Base-by-base conservation (phyloP, 2,113 vertebrate genomes). In the Trematocara variabile region DNA sequence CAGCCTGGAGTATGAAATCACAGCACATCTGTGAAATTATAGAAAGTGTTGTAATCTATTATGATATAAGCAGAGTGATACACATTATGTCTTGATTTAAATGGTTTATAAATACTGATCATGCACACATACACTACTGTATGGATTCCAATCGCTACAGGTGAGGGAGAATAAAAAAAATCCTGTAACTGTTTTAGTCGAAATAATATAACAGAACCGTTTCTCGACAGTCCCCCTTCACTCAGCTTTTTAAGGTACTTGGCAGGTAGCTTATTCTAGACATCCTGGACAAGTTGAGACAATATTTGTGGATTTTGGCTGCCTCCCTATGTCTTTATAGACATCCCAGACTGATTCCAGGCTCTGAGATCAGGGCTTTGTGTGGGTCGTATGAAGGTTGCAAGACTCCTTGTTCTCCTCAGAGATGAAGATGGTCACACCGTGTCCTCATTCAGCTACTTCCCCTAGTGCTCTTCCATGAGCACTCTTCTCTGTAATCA, bases 1-100 rank as follows among this genome's bases (percentile, higher is more conserved):
- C 60, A 58, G 88, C 90, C 88, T 18, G 52, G 65, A 86, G 92
- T 85, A 54, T 83, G 73, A 91, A 94, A 90, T 77, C 79, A 73
- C 82, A 89, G 55, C 75, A 77, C n/a, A 88, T 87, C 80, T 90
- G 80, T 56, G 77, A 81, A 87, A 86, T 82, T 79, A 28, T 22
- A 25, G 34, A 79, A 44, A 11, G 14, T 58, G 9, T 44, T 79
- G 12, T 75, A 50, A 75, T 48, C 25, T 11, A 75, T 75, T 75
- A 48, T 5, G 7, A 44, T 44, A 46, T 44, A 48, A 50, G 16
- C 0, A 46, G 44, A 30, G 44, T 75, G 8, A 75, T 30, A 48
- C 41, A 75, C 30, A 75, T 46, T 46, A 11, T 73, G 44, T 75
- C 9, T 75, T 50, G 44, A 50, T 75, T 75, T 75, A 30, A 33